Evolutionary conservation across 2,113 vertebrate species (phyloP).

Genomic region (Heterotilapia buettikoferi): DNA sequence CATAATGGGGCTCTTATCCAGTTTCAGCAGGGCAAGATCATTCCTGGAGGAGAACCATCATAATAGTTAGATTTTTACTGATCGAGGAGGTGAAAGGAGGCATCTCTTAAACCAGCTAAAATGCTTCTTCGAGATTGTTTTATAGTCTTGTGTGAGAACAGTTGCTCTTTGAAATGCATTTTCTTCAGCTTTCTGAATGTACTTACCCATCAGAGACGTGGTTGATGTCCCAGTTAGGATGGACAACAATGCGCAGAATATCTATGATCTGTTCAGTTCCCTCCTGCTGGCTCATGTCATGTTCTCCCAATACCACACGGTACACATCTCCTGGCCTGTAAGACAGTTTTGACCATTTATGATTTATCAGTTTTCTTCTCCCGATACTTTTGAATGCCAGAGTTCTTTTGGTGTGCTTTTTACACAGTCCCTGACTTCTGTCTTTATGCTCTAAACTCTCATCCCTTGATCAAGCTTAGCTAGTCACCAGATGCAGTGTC

Average conservation of each 20-base stretch:
- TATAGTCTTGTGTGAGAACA: not conserved
- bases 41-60: constrained; percentile 30
- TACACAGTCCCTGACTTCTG: accelerated
- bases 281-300: constrained; percentile 54
- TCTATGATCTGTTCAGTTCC: constrained; percentile 63
- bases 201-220: constrained; percentile 58
- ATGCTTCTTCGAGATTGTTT: not conserved
- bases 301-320: constrained; percentile 62
- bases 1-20: constrained; percentile 62
- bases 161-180: not conserved
- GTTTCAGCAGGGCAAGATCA: constrained; percentile 68
- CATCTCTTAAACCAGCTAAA: not conserved
- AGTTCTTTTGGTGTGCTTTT: not conserved
- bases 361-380: not conserved
- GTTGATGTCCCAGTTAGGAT: constrained; percentile 65
- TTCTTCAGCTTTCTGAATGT: not conserved
- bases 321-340: constrained; percentile 58
- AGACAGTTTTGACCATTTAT: not conserved
- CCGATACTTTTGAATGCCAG: not conserved
- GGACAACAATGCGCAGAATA: constrained; percentile 57
- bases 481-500: constrained; percentile 70
- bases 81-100: not conserved
- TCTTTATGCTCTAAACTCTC: not conserved
- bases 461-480: not conserved
- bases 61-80: not conserved